Base-by-base conservation (phyloP, 2,113 vertebrate genomes). In the Xyliphius kryptos region DNA sequence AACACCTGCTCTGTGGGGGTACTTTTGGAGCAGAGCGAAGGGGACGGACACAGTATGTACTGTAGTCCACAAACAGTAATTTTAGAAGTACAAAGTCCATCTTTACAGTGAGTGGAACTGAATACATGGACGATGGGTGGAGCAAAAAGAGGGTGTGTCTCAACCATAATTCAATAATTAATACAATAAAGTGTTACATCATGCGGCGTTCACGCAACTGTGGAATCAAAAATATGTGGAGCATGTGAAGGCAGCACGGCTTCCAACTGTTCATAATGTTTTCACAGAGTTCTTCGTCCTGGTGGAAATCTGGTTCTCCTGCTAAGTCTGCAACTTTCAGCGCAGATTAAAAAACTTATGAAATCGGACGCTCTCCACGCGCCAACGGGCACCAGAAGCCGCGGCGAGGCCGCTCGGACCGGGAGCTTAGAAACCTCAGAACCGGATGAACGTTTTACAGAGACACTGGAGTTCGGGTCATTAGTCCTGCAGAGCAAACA, bases 291-390 rank as follows among this genome's bases (percentile, higher is more conserved):
- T 32, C 87, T 98, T 40, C 44, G 73, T 65, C 64, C 82, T 1
- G 90, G 84, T 14, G 94, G 94, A 1, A 81, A 61, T 21, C 0
- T 89, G 6, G 88, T 97, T 2, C 43, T 96, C 50, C 79, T 98
- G 68, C 84, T 95, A 49, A 95, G 87, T 53, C 88, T 82, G 47
- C 89, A 88, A 54, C 85, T 94, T 54, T 77, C 66, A 2, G 68
- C 70, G 55, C 3, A 32, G 21, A 32, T 93, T 37, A 79, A 75
- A 70, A 85, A 81, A 60, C 72, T 75, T 0, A 17, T 76, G 11
- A 7, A 19, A 21, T 32, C 70, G 71, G 60, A 53, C 16, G 2
- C 70, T 20, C 57, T 65, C 32, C 11, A 55, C 5, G 10, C 22
- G 2, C 51, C 58, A 15, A 17, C 70, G 7, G 16, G 56, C 38